Evolutionary conservation across 2,888 invertebrate genomes (phyloP).

Genomic region (Coelinius sp.): DNA sequence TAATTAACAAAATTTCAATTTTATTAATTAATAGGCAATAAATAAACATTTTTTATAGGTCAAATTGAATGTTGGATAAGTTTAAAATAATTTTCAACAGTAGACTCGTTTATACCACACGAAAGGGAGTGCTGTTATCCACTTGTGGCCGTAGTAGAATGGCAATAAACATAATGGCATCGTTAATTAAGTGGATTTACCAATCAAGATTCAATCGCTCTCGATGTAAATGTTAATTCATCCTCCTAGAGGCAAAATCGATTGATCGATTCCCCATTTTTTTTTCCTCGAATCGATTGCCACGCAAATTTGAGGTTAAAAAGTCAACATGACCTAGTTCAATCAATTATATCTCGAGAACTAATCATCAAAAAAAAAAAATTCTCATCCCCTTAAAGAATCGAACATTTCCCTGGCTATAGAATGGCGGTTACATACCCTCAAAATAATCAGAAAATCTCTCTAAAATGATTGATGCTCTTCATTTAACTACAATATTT

Average conservation of each 20-base stretch:
- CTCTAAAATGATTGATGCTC: not conserved
- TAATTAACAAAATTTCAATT: too few relatives aligned
- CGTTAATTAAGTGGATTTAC: constrained; percentile 66
- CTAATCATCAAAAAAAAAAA: too few relatives aligned
- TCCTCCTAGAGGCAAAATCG: not conserved
- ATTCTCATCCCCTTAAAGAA: too few relatives aligned
- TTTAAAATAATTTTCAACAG: not conserved
- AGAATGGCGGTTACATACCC: too few relatives aligned
- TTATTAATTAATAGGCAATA: not conserved
- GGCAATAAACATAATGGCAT: constrained; percentile 61
- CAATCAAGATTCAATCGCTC: constrained; percentile 67
- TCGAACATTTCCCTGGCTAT: too few relatives aligned
- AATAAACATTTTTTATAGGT: not conserved
- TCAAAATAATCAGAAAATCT: not conserved
- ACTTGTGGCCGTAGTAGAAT: constrained; percentile 35
- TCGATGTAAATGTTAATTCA: constrained; percentile 65
- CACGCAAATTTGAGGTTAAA: not conserved
- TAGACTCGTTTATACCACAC: not conserved
- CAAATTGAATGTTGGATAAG: not conserved
- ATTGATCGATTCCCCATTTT: not conserved
- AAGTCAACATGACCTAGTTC: not conserved
- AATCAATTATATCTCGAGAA: too few relatives aligned
- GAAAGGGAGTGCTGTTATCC: constrained; percentile 25
- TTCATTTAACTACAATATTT: not conserved
- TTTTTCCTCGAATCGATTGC: not conserved